phyloP scores from a whole-genome alignment of 2,797 vertebrate genomes.

The Mormyrus hasselquistii region DNA sequence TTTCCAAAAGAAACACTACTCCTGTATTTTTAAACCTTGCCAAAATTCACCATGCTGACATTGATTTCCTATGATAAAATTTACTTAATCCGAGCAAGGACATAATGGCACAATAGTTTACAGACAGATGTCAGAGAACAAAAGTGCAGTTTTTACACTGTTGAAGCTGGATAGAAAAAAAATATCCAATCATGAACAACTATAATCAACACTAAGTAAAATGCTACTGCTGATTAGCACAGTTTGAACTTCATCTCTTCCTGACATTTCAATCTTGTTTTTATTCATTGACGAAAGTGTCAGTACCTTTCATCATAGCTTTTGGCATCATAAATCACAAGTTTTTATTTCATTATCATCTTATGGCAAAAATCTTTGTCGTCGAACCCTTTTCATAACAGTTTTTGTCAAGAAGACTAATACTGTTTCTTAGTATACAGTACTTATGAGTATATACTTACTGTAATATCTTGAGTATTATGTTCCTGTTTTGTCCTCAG shows the following conservation, averaged over 20 bases:
- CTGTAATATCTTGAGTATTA: not conserved
- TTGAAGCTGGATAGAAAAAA: not conserved
- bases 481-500: constrained; percentile 52
- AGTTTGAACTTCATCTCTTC: not conserved
- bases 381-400: not conserved
- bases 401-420: not conserved
- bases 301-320: not conserved
- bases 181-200: not conserved
- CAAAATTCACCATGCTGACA: not conserved
- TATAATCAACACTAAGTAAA: not conserved
- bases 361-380: not conserved
- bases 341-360: not conserved
- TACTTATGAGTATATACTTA: not conserved
- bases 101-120: not conserved
- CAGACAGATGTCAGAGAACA: not conserved
- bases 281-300: not conserved
- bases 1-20: not conserved
- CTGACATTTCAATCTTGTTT: not conserved
- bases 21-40: not conserved
- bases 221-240: not conserved
- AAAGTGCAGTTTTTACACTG: not conserved
- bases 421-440: not conserved
- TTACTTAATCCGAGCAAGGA: not conserved
- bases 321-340: not conserved
- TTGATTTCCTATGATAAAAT: not conserved